phyloP scores from a whole-genome alignment of 64 coral and sea anemone species.

The Dendrophyllia cribrosa region DNA sequence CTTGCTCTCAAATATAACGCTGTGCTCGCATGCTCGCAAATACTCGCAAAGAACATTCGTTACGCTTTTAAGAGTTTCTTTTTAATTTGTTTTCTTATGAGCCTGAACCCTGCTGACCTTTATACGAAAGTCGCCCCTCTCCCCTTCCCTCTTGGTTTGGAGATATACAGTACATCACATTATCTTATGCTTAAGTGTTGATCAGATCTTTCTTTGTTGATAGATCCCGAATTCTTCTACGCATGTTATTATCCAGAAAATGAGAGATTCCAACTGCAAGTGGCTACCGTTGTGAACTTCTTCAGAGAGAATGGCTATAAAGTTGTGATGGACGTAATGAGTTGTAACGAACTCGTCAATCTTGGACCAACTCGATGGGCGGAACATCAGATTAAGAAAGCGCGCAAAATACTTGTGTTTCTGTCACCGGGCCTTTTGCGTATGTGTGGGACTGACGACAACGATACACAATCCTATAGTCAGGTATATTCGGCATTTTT shows the following conservation, averaged over 20 bases:
- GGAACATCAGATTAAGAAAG: conserved; percentile 31
- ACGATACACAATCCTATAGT: not conserved
- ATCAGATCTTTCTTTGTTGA: not conserved
- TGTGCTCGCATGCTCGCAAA: no score
- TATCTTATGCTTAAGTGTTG: not conserved
- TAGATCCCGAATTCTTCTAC: conserved; percentile 25
- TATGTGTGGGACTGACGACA: not conserved
- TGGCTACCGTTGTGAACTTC: conserved; percentile 23
- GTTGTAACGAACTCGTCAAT: not conserved
- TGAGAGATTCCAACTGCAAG: not conserved
- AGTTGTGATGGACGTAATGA: conserved; percentile 46
- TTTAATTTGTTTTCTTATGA: no score
- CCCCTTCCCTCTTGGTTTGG: no score
- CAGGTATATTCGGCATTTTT: not conserved
- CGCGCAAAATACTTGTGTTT: conserved; percentile 22
- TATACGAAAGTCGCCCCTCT: no score
- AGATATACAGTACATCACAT: not conserved
- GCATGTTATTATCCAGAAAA: conserved; percentile 36
- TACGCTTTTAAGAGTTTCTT: no score
- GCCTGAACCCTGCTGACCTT: no score
- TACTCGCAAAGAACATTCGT: no score
- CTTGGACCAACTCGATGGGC: conserved; percentile 47
- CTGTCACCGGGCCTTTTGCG: conserved; percentile 34
- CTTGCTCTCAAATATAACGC: no score
- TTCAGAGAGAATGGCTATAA: conserved; percentile 18